Evolutionary conservation across 2,113 vertebrate species (phyloP), one percentile per base, ranked within the genome.

Genomic region (Crocuta crocuta): DNA sequence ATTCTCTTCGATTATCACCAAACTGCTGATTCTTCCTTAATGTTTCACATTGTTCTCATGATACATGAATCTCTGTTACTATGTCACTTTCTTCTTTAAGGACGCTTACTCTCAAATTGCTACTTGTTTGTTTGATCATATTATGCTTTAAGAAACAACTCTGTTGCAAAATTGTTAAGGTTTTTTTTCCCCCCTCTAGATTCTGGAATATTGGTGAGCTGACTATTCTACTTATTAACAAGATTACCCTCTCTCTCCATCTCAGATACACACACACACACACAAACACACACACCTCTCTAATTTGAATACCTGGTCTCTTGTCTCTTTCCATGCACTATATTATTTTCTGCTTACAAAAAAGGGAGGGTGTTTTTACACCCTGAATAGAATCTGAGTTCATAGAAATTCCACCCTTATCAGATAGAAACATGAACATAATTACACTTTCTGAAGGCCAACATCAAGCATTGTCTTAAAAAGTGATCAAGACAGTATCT

Each of bases 361-460:
- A 91, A 84, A 92, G 45, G 28, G 11, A 76, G 63, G n/a, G 3
- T 91, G 31, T 88, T 87, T 87, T 96, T 53, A 87, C 10, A 93
- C 66, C 4, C 26, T 68, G 17, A 89, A 70, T 65, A 53, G 16
- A 24, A 80, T 70, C 12, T 95, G 39, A 73, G 55, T 39, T 95
- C 31, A 90, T 7, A 81, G 16, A 73, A 17, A 74, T 55, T 31
- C 31, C 68, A 35, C 7, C 13, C 11, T 89, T 26, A 61, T 15
- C 28, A 74, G 9, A 91, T 35, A 91, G 33, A 91, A 89, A 73
- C 4, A 84, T 84, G 89, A 89, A 58, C 19, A 73, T 61, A 89
- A 58, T 89, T 48, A 65, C 1, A 45, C 19, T 84, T 79, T 48
- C 70, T 92, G 24, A 8, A 89, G 23, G 8, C 45, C 80, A 66